These are phyloP conservation scores for Choristoneura fumiferana DNA, from an alignment of 1,140 invertebrate genomes.

Conservation along the genomic window DNA sequence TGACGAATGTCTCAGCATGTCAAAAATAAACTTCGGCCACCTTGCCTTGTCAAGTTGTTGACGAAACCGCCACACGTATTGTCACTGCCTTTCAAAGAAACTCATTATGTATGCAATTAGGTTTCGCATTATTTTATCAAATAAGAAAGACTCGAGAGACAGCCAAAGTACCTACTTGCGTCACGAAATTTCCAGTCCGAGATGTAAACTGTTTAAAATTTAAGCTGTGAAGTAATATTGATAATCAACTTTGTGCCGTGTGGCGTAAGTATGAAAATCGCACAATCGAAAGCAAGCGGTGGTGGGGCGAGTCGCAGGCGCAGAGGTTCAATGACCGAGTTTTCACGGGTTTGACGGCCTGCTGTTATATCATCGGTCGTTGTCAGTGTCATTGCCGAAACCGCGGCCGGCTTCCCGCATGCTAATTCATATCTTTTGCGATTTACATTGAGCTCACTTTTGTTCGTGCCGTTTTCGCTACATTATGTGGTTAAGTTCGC, in stretches of 20 bases:
- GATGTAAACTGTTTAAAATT: conserved; percentile 56
- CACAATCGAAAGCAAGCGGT: conserved; percentile 57
- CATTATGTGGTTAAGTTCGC: conserved; percentile 17
- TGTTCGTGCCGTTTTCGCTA: conserved; percentile 21
- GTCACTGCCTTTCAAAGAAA: conserved; percentile 17
- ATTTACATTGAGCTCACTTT: conserved; percentile 46
- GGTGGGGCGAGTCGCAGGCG: conserved; percentile 44
- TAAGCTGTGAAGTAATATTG: conserved; percentile 29
- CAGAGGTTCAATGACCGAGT: conserved; percentile 76
- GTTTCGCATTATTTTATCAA: conserved; percentile 15
- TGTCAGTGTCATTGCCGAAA: conserved; percentile 79
- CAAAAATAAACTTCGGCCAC: conserved; percentile 2
- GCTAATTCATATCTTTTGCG: conserved; percentile 58
- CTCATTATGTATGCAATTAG: conserved; percentile 15
- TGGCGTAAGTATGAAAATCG: conserved; percentile 60
- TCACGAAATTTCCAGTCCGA: conserved; percentile 42
- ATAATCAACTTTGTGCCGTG: conserved; percentile 55
- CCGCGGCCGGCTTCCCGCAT: conserved; percentile 37
- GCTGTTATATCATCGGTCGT: conserved; percentile 78
- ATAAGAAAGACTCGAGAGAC: conserved; percentile 22
- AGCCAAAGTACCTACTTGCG: conserved; percentile 31
- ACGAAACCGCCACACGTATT: conserved; percentile 12
- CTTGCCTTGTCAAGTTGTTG: conserved; percentile 10
- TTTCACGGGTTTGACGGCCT: conserved; percentile 79
- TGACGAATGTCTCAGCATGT: conserved; percentile 7